Percentiles rank a stretch among this genome's conserved stretches.
Conservation (phyloP, 2,888 invertebrate genomes). For the Notodonta dromedarius region DNA sequence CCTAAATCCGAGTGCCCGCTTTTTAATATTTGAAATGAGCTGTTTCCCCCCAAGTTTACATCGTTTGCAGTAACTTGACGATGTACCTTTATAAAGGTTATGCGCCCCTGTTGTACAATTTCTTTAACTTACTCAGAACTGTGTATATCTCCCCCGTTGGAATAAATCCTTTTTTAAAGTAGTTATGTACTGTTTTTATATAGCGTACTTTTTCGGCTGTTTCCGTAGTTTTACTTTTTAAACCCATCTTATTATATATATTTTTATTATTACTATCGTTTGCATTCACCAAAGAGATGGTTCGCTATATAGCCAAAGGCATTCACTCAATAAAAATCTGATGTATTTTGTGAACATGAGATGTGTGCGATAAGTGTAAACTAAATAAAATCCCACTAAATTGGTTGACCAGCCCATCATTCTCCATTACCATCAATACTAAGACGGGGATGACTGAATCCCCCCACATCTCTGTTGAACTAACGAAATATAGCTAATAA, state of each 20-base stretch:
- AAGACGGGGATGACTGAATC: background rate
- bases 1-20: conserved; percentile 29
- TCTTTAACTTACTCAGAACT: conserved; percentile 34
- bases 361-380: too few relatives aligned
- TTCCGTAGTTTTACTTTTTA: too few relatives aligned
- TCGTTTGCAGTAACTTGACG: conserved; percentile 37
- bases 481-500: conserved; percentile 9
- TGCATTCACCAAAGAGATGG: too few relatives aligned
- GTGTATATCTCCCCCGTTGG: conserved; percentile 20
- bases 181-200: background rate
- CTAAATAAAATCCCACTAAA: background rate
- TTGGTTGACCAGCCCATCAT: background rate
- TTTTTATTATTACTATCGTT: too few relatives aligned
- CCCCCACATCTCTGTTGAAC: background rate
- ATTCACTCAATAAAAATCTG: too few relatives aligned
- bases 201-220: background rate
- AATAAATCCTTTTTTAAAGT: conserved; percentile 22
- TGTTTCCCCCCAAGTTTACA: conserved; percentile 55
- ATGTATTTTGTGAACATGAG: too few relatives aligned
- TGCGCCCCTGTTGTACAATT: conserved; percentile 27
- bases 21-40: conserved; percentile 67
- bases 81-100: conserved; percentile 50
- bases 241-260: too few relatives aligned
- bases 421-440: conserved; percentile 5
- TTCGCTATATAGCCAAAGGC: too few relatives aligned